A percentile compares a stretch with the other conserved stretches of the same genome.
phyloP scores from a whole-genome alignment of 2,797 vertebrate genomes.

The Takifugu rubripes region DNA sequence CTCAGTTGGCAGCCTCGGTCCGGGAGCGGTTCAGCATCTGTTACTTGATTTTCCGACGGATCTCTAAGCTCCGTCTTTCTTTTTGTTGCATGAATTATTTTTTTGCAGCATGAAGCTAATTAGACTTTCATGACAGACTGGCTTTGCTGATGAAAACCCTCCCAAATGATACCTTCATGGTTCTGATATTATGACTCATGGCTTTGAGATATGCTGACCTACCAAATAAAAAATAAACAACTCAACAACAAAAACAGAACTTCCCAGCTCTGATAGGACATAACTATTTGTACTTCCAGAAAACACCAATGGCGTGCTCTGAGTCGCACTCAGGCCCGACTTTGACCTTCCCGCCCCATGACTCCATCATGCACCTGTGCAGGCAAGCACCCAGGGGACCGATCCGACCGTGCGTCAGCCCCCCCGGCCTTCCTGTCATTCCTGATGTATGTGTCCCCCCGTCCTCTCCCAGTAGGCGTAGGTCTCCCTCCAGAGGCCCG shows the following conservation, averaged over 20 bases:
- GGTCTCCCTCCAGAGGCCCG: constrained; percentile 66
- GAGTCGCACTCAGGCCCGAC: constrained; percentile 27
- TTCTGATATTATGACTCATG: too few species aligned
- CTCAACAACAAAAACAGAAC: neutral
- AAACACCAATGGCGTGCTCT: constrained; percentile 25
- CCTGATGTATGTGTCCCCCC: constrained; percentile 67
- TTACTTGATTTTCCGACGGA: constrained; percentile 70
- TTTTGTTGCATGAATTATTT: constrained; percentile 54
- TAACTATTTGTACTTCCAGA: constrained; percentile 36
- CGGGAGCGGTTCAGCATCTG: constrained; percentile 75
- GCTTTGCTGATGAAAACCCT: too few species aligned
- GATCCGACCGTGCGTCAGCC: constrained; percentile 22
- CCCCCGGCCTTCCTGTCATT: constrained; percentile 62
- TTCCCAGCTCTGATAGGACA: constrained; percentile 29
- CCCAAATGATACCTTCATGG: neutral
- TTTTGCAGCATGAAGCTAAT: constrained; percentile 67
- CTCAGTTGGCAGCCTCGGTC: constrained; percentile 64
- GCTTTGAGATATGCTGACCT: too few species aligned
- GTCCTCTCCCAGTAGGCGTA: constrained; percentile 55
- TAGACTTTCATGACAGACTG: constrained; percentile 50
- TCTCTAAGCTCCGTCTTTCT: constrained; percentile 20
- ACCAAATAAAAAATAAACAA: too few species aligned
- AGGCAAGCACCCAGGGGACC: constrained; percentile 40
- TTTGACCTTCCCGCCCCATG: constrained; percentile 50
- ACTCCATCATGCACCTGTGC: constrained; percentile 69